A percentile compares a stretch with the other conserved stretches of the same genome.
phyloP scores from a whole-genome alignment of 2,888 invertebrate species.

The Zhengitettix transpicula region DNA sequence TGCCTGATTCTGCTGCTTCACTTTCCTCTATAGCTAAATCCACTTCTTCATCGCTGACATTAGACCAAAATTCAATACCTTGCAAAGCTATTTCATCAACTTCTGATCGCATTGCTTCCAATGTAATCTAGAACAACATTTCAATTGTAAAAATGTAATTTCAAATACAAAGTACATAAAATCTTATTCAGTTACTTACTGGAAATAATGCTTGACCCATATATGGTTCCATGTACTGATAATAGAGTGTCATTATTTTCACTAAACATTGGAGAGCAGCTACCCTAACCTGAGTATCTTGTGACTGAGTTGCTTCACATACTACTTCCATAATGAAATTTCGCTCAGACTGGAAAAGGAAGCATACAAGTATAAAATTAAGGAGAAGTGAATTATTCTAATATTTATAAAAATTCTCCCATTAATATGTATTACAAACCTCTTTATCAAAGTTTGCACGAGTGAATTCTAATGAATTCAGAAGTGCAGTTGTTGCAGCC shows the following conservation, averaged over 20 bases:
- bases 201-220: constrained; percentile 97
- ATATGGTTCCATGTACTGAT: constrained; percentile 97
- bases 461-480: constrained; percentile 96
- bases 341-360: constrained; percentile 51
- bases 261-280: constrained; percentile 96
- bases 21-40: constrained; percentile 86
- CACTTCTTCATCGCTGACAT: constrained; percentile 98
- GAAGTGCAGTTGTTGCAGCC: constrained; percentile 90
- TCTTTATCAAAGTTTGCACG: constrained; percentile 97
- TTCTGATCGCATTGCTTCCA: constrained; percentile 96
- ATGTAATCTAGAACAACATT: constrained; percentile 49
- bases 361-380: background rate
- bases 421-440: constrained; percentile 23
- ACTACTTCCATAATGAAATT: constrained; percentile 99
- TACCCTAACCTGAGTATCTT: constrained; percentile 81
- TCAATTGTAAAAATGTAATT: background rate
- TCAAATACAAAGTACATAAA: background rate
- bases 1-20: constrained; percentile 85
- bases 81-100: constrained; percentile 91
- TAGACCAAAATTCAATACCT: constrained; percentile 99
- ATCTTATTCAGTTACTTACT: constrained; percentile 26
- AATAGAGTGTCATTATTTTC: constrained; percentile 95
- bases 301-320: constrained; percentile 93
- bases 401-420: background rate
- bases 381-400: background rate